Evolutionary conservation across 2,113 vertebrate genomes (phyloP).

Genomic region (Thunnus thynnus): DNA sequence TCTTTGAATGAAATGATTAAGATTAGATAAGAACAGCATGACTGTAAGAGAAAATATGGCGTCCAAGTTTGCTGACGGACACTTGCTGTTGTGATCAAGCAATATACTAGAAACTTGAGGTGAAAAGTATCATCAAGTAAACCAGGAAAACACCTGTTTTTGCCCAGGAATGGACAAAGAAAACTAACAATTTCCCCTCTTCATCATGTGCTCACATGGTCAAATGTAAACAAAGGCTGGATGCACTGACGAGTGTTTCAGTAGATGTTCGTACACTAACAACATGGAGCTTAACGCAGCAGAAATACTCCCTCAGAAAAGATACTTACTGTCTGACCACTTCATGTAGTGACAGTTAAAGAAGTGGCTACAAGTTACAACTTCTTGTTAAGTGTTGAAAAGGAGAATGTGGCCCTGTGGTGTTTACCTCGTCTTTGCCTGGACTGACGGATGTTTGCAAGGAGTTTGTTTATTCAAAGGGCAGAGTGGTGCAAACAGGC

Average conservation of each 20-base stretch:
- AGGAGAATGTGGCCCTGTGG: neutral
- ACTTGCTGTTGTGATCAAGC: too few relatives aligned
- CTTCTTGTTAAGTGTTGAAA: slow-evolving; percentile 5
- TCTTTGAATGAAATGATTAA: too few relatives aligned
- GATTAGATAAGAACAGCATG: too few relatives aligned
- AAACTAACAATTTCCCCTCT: too few relatives aligned
- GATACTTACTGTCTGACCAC: slow-evolving; percentile 27
- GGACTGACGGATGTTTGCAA: neutral
- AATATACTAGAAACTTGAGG: too few relatives aligned
- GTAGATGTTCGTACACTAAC: slow-evolving; percentile 56
- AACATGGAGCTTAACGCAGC: slow-evolving; percentile 50
- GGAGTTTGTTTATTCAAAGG: slow-evolving; percentile 30
- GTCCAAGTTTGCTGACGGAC: too few relatives aligned
- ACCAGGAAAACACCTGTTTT: too few relatives aligned
- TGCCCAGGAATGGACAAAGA: too few relatives aligned
- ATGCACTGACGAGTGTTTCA: neutral
- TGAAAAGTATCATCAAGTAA: too few relatives aligned
- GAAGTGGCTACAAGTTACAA: neutral
- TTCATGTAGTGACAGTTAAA: neutral
- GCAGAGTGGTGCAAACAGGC: slow-evolving; percentile 24
- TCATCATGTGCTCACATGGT: neutral
- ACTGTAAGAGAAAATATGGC: too few relatives aligned
- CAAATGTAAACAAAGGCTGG: slow-evolving; percentile 28
- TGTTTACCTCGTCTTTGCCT: neutral
- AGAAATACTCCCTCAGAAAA: slow-evolving; percentile 34